These are phyloP conservation scores for Gadus macrocephalus DNA, from an alignment of 2,113 vertebrate genomes.

Conservation along the genomic window DNA sequence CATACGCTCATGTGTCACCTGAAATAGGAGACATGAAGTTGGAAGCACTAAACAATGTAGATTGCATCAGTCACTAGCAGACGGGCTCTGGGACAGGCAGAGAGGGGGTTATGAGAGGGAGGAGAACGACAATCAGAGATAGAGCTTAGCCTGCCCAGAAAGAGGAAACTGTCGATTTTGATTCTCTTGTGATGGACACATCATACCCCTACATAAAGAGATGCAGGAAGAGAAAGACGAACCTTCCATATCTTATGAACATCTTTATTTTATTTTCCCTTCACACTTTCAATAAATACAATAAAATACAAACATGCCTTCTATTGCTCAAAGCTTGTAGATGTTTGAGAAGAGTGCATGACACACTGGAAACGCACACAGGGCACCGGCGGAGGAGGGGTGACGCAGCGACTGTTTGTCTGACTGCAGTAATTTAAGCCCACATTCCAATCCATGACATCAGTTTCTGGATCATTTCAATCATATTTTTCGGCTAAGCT, in stretches of 20 bases:
- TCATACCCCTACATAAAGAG: not conserved
- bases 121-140: not conserved
- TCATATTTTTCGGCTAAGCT: not conserved
- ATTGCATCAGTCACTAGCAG: not conserved
- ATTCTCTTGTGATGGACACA: not conserved
- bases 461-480: not conserved
- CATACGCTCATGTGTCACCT: not conserved
- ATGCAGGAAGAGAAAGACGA: not conserved
- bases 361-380: slow-evolving; percentile 37
- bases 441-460: not conserved
- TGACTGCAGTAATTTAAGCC: not conserved
- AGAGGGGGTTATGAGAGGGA: not conserved
- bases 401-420: not conserved
- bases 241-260: slow-evolving; percentile 30
- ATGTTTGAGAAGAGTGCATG: slow-evolving; percentile 46
- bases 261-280: slow-evolving; percentile 54
- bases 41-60: not conserved
- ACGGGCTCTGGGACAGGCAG: not conserved
- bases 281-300: slow-evolving; percentile 77
- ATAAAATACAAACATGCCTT: slow-evolving; percentile 69
- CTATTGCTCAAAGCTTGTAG: slow-evolving; percentile 54
- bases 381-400: slow-evolving; percentile 10
- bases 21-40: no score
- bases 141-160: not conserved
- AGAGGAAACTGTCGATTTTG: not conserved